A percentile compares a stretch with the other conserved stretches of the same genome.
phyloP scores from a whole-genome alignment of 2,888 invertebrate species.

The Drosophila vallismaia region DNA sequence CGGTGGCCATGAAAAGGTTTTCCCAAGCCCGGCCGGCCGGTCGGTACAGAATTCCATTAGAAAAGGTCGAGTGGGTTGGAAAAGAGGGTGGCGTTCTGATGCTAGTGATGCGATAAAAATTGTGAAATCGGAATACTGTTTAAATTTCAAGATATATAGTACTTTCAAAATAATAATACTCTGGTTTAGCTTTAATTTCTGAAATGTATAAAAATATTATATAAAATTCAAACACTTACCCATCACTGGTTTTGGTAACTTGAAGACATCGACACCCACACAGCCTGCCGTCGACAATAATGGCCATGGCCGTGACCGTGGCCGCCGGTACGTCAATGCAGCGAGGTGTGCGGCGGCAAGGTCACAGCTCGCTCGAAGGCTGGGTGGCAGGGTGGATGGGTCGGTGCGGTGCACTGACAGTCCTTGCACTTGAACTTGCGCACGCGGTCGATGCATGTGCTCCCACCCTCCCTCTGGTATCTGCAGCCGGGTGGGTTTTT shows the following conservation, averaged over 20 bases:
- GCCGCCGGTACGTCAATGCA: conserved; percentile 55
- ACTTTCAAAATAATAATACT: no score
- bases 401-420: conserved; percentile 3
- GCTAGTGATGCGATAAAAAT: not conserved
- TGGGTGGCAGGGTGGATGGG: conserved; percentile 41
- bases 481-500: conserved; percentile 50
- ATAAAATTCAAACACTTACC: no score
- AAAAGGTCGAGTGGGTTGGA: not conserved
- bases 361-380: conserved; percentile 25
- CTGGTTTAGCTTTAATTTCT: no score
- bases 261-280: conserved; percentile 35
- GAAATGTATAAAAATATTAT: not conserved
- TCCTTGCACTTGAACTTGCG: conserved; percentile 81
- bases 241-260: conserved; percentile 10
- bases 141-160: no score
- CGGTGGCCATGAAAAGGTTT: conserved; percentile 29
- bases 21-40: conserved; percentile 23
- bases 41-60: conserved; percentile 39
- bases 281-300: not conserved
- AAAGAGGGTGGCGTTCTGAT: not conserved
- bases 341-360: conserved; percentile 10
- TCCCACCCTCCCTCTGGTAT: conserved; percentile 9
- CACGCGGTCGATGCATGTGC: conserved; percentile 75
- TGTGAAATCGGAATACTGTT: no score
- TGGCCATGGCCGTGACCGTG: conserved; percentile 49